Evolutionary conservation across 2,888 invertebrate species (phyloP).

Genomic region (Meliscaeva auricollis): DNA sequence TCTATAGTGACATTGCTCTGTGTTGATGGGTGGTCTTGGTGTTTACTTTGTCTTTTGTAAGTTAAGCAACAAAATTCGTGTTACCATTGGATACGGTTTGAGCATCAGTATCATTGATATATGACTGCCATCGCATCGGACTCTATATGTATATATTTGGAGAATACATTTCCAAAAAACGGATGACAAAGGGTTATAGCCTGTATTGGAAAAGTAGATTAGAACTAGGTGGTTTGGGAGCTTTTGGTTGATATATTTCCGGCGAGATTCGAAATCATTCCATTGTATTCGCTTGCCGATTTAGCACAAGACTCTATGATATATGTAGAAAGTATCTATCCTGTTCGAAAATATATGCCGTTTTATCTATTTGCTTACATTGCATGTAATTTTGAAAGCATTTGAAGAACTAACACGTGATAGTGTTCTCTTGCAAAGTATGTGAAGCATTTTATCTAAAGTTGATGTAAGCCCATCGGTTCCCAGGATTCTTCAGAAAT

Average conservation of each 20-base stretch:
- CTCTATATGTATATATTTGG: not conserved
- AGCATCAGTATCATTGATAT: constrained; percentile 39
- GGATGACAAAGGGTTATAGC: constrained; percentile 24
- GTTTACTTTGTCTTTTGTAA: constrained; percentile 57
- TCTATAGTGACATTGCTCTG: constrained; percentile 1
- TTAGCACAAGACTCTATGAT: not conserved
- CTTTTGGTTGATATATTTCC: constrained; percentile 19
- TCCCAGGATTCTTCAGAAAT: too few relatives aligned
- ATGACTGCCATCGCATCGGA: constrained; percentile 1
- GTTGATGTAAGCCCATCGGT: too few relatives aligned
- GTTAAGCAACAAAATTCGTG: constrained; percentile 42
- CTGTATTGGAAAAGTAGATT: constrained; percentile 41
- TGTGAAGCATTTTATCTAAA: too few relatives aligned
- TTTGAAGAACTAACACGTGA: too few relatives aligned
- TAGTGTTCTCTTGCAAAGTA: too few relatives aligned
- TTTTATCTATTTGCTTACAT: too few relatives aligned
- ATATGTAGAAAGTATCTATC: too few relatives aligned
- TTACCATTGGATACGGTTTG: constrained; percentile 11
- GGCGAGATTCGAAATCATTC: not conserved
- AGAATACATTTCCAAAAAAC: constrained; percentile 43
- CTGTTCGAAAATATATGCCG: too few relatives aligned
- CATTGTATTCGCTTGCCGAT: not conserved
- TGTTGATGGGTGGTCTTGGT: constrained; percentile 31
- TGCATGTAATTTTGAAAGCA: too few relatives aligned
- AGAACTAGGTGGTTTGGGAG: constrained; percentile 2